Evolutionary conservation across 2,797 vertebrate genomes (phyloP).

Genomic region (Bradypodion pumilum): DNA sequence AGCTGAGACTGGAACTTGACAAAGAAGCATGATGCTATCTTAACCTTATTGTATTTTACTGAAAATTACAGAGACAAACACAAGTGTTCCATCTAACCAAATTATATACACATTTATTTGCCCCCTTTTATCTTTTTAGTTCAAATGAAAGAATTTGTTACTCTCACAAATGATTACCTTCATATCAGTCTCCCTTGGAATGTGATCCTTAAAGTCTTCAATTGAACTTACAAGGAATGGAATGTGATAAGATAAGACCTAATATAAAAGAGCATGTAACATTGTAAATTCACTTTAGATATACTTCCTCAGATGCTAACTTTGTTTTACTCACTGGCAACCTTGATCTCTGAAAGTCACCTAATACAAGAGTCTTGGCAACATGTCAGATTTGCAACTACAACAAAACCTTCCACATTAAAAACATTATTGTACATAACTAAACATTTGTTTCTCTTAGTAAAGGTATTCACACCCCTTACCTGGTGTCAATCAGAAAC

Average conservation of each 20-base stretch:
- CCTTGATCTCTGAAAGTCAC: neutral
- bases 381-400: neutral
- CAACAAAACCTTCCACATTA: neutral
- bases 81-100: neutral
- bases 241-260: conserved; percentile 99
- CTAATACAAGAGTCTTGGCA: conserved; percentile 33
- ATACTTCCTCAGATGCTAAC: neutral
- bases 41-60: neutral
- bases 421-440: neutral
- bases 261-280: conserved; percentile 49
- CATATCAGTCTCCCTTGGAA: conserved; percentile 99
- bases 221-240: conserved; percentile 99
- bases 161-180: conserved; percentile 81
- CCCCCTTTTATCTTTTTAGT: conserved; percentile 27
- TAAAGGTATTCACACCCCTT: neutral
- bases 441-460: neutral
- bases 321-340: neutral
- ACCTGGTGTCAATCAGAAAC: neutral
- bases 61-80: neutral
- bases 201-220: conserved; percentile 99
- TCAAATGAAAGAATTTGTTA: conserved; percentile 27
- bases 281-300: conserved; percentile 7
- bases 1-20: neutral
- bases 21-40: neutral
- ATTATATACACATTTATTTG: conserved; percentile 7